phyloP scores from a whole-genome alignment of 2,888 invertebrate species.

The Apodemia duryi region DNA sequence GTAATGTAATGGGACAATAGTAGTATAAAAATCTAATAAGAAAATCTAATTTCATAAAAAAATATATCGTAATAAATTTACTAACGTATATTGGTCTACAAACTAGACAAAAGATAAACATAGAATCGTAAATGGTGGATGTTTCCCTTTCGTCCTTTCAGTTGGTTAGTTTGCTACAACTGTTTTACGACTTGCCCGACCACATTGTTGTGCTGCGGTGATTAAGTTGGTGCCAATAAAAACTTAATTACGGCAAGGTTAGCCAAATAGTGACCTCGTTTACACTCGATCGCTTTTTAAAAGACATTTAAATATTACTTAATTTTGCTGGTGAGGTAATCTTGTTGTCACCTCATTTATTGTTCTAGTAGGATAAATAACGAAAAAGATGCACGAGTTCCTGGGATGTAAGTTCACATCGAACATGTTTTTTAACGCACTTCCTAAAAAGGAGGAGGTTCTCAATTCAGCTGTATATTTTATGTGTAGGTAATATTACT shows the following conservation, averaged over 20 bases:
- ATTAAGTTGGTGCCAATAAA: conserved; percentile 17
- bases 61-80: not conserved
- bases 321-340: not conserved
- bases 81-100: not conserved
- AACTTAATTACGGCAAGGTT: conserved; percentile 19
- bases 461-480: too few species aligned
- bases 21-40: too few species aligned
- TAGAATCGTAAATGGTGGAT: conserved; percentile 16
- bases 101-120: conserved; percentile 10
- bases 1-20: too few species aligned
- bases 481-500: too few species aligned
- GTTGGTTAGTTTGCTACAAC: not conserved
- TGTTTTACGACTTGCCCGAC: conserved; percentile 17
- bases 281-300: conserved; percentile 12
- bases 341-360: not conserved
- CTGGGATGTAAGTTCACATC: too few species aligned
- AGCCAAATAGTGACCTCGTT: conserved; percentile 17
- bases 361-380: not conserved
- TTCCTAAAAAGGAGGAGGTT: too few species aligned
- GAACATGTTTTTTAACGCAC: too few species aligned
- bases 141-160: conserved; percentile 19
- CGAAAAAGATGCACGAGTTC: too few species aligned
- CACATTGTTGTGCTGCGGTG: conserved; percentile 10
- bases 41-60: too few species aligned
- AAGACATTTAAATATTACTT: conserved; percentile 13